Evolutionary conservation across 2,113 vertebrate genomes (phyloP), one percentile per base, ranked within the genome.

Genomic region (Peromyscus polionotus): DNA sequence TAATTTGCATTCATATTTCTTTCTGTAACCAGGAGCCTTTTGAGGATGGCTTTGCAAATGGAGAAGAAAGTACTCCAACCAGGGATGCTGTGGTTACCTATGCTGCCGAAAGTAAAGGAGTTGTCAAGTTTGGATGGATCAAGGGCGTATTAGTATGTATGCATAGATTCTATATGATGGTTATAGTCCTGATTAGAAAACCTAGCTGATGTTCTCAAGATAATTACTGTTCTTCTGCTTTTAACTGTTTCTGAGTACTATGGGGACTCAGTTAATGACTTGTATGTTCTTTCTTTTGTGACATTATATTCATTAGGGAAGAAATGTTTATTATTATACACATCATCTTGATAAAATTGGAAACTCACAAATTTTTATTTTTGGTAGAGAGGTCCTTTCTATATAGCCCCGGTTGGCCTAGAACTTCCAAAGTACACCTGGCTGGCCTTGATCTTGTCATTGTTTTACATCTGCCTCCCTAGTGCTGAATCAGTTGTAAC

Each of bases 71-170:
- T 75, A 99, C 99, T 24, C 99, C 99, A 67, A 99, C 99, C 11
- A 99, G 99, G 73, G 99, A 99, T 96, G 99, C 99, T 42, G 98
- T 99, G 45, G 99, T 99, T 16, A 99, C 99, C 26, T 99, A 99
- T 0, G 96, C 99, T 14, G 98, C 99, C 0, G 99, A 99, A 20
- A 99, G 99, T 92, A 99, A 99, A 99, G 99, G 99, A 0, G 99
- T 99, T 42, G 99, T 99, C 84, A 99, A 99, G 96, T 99, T 99
- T 84, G 99, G 99, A 63, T 99, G 99, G 99, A 99, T 99, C 83
- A 99, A 99, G 98, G 99, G 99, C 65, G 99, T 99, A 39, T 97
- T 99, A 99, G 99, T 99, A 98, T 99, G 99, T 98, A 96, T 77
- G n/a, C 14, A 2, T 10, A 90, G 20, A 89, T 7, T 77, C 63